A percentile compares a stretch with the other conserved stretches of the same genome.
Evolutionary conservation across 2,113 vertebrate genomes (phyloP).

Genomic region (Neoarius graeffei): DNA sequence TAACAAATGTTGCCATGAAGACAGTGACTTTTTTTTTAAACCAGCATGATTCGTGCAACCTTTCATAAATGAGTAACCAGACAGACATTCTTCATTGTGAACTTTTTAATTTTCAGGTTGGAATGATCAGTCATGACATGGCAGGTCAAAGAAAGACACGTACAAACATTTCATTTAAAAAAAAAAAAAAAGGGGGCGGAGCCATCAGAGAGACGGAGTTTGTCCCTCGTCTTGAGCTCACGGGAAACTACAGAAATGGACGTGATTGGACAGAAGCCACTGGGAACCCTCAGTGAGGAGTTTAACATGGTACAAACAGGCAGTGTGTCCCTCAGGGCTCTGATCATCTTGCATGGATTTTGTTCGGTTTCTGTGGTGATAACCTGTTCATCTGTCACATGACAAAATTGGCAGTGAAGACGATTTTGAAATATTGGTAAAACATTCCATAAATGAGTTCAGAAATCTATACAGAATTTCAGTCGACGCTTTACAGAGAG

Average conservation of each 20-base stretch:
- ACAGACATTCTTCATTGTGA: neutral
- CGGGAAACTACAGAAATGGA: slow-evolving; percentile 66
- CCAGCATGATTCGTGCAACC: neutral
- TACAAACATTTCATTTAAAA: slow-evolving; percentile 69
- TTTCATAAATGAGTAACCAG: neutral
- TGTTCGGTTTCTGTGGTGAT: neutral
- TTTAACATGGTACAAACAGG: neutral
- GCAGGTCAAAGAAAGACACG: slow-evolving; percentile 71
- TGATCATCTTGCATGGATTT: neutral
- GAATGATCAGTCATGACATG: slow-evolving; percentile 77
- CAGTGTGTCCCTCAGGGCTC: neutral
- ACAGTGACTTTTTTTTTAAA: no score
- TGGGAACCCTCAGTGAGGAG: neutral
- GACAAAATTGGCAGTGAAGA: slow-evolving; percentile 15
- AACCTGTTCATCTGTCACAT: neutral
- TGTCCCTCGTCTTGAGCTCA: slow-evolving; percentile 76
- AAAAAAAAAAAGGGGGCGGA: slow-evolving; percentile 53
- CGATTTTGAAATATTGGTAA: neutral
- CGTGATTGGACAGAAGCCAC: slow-evolving; percentile 55
- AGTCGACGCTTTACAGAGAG: neutral
- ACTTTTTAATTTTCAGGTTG: slow-evolving; percentile 68
- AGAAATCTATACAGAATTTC: neutral
- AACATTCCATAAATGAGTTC: neutral
- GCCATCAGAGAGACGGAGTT: slow-evolving; percentile 73
- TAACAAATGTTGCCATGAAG: no score